Percentiles rank a stretch among this genome's conserved stretches.
phyloP scores from a whole-genome alignment of 2,797 vertebrate species.

The Phalanger gymnotis region DNA sequence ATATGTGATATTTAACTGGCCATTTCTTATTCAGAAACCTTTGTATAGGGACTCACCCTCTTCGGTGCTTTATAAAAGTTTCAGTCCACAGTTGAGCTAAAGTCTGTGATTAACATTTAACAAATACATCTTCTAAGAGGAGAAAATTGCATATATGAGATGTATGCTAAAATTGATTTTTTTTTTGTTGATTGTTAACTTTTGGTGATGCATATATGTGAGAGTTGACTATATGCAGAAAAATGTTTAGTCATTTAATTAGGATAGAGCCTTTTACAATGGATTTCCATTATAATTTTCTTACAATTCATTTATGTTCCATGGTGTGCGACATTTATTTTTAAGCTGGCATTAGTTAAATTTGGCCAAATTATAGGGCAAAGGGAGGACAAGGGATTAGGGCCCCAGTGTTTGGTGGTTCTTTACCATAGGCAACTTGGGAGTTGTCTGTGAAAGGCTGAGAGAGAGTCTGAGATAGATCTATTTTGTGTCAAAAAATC shows the following conservation, averaged over 20 bases:
- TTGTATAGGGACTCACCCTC: background rate
- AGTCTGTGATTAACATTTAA: background rate
- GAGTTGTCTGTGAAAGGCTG: background rate
- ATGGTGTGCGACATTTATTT: background rate
- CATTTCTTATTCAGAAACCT: background rate
- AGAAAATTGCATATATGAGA: background rate
- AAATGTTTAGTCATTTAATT: background rate
- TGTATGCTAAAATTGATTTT: background rate
- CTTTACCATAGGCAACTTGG: background rate
- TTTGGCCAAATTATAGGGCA: background rate
- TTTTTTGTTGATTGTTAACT: background rate
- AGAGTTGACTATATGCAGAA: background rate
- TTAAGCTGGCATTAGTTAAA: background rate
- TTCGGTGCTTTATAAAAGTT: background rate
- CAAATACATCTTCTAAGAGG: background rate
- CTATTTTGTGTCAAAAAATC: background rate
- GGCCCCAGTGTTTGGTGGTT: background rate
- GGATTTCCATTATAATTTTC: background rate
- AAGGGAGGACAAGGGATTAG: background rate
- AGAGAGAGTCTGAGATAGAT: background rate
- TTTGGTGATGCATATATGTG: background rate
- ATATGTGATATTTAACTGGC: background rate
- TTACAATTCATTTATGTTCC: background rate
- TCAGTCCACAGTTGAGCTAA: background rate
- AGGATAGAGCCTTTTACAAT: background rate